Conservation (phyloP, 1,140 invertebrate species). For the Probaryconus sp. region DNA sequence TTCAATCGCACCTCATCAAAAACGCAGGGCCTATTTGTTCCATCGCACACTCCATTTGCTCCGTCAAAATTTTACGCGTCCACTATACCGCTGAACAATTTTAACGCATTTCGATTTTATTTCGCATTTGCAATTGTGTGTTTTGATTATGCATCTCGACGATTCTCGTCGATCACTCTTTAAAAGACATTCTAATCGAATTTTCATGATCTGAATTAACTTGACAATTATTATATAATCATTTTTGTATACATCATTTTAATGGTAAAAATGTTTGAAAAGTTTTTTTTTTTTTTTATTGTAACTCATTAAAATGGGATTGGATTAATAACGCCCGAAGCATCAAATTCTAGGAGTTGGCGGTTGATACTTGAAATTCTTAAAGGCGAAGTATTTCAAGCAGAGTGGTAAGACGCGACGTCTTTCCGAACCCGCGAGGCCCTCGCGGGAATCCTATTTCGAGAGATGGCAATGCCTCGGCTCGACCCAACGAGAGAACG, state of each 20-base stretch:
- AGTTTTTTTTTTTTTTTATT: too few species aligned
- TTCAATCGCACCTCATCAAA: constrained; percentile 25
- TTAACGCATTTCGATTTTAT: constrained; percentile 17
- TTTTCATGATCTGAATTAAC: too few species aligned
- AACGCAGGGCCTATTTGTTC: background rate
- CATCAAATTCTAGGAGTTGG: too few species aligned
- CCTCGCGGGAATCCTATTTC: constrained; percentile 51
- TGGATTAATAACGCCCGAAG: too few species aligned
- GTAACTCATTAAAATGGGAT: too few species aligned
- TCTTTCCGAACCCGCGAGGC: constrained; percentile 26
- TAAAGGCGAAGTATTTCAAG: constrained; percentile 1
- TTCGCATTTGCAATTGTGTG: background rate
- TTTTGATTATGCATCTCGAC: background rate
- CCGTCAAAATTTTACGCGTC: constrained; percentile 14
- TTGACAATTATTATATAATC: too few species aligned
- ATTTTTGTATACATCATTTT: too few species aligned
- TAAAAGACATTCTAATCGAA: too few species aligned
- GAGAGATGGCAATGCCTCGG: constrained; percentile 30
- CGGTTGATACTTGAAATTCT: constrained; percentile 4
- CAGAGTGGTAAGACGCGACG: constrained; percentile 12
- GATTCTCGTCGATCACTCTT: too few species aligned
- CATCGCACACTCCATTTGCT: background rate
- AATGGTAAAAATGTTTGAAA: too few species aligned
- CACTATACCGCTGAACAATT: constrained; percentile 1
- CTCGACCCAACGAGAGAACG: constrained; percentile 3